A percentile compares a stretch with the other conserved stretches of the same genome.
Conservation (phyloP, 2,113 vertebrate species). For the Beaufortia kweichowensis region DNA sequence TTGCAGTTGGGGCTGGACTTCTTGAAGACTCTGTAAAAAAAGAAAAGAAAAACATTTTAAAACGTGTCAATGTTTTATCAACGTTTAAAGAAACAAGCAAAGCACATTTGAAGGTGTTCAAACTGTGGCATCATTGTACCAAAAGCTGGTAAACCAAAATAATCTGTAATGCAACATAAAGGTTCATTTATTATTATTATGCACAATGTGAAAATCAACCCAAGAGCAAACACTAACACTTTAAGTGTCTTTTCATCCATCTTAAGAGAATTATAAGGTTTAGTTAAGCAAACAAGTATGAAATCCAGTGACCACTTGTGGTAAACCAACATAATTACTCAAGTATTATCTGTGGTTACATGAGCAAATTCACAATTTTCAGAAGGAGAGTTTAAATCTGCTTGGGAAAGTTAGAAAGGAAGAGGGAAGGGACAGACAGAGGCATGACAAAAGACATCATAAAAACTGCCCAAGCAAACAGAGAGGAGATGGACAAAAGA, state of each 20-base stretch:
- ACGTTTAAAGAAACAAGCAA: too few species aligned
- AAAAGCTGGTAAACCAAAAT: too few species aligned
- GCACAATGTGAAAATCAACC: not conserved
- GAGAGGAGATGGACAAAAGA: slow-evolving; percentile 10
- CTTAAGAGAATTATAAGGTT: not conserved
- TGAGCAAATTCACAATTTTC: not conserved
- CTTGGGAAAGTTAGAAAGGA: not conserved
- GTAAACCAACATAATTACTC: slow-evolving; percentile 7
- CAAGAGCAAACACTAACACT: too few species aligned
- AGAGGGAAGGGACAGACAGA: not conserved
- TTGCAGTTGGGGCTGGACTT: slow-evolving; percentile 84
- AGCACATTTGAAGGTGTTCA: not conserved
- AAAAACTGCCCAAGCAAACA: slow-evolving; percentile 10
- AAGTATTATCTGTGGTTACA: slow-evolving; percentile 6
- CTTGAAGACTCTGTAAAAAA: slow-evolving; percentile 76
- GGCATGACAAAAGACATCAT: slow-evolving; percentile 10
- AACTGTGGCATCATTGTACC: too few species aligned
- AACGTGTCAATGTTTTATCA: not conserved
- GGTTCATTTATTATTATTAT: not conserved
- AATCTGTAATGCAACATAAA: not conserved
- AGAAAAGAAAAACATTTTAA: not conserved
- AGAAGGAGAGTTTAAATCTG: not conserved
- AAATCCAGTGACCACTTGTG: slow-evolving; percentile 25
- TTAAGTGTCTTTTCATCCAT: not conserved
- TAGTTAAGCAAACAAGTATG: not conserved